phyloP scores from a whole-genome alignment of 2,888 invertebrate genomes.

The Cephonodes hylas region DNA sequence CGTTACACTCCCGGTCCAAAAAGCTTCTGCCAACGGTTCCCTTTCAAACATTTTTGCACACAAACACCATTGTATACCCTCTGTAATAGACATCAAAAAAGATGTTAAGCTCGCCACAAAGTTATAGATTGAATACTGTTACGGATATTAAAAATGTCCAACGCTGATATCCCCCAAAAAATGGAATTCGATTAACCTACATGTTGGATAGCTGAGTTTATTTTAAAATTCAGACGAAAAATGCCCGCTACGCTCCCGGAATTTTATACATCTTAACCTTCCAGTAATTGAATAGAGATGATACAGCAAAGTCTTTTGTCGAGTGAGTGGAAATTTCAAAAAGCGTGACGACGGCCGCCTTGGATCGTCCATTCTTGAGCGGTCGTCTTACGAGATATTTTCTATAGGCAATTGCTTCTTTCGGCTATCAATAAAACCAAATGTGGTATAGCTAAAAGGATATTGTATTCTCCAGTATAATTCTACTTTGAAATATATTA shows the following conservation, averaged over 20 bases:
- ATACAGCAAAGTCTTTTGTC: constrained; percentile 60
- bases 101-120: constrained; percentile 1
- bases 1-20: constrained; percentile 36
- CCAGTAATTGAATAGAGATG: constrained; percentile 64
- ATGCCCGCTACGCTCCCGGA: background rate
- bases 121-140: constrained; percentile 5
- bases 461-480: constrained; percentile 16
- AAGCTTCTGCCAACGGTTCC: constrained; percentile 41
- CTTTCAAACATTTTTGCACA: constrained; percentile 22
- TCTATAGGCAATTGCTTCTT: background rate
- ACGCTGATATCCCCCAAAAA: background rate
- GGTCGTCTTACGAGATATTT: constrained; percentile 18
- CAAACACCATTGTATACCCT: background rate
- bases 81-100: constrained; percentile 3
- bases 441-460: constrained; percentile 3
- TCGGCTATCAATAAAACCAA: constrained; percentile 1
- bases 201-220: constrained; percentile 5
- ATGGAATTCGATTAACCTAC: constrained; percentile 8
- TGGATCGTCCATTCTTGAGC: constrained; percentile 46
- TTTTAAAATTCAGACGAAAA: constrained; percentile 6
- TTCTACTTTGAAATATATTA: constrained; percentile 17
- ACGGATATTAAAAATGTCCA: constrained; percentile 8
- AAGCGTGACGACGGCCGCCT: constrained; percentile 47
- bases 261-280: constrained; percentile 47
- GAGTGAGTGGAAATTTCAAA: constrained; percentile 54